Conservation (phyloP, 1,140 invertebrate species). For the Plodia interpunctella region DNA sequence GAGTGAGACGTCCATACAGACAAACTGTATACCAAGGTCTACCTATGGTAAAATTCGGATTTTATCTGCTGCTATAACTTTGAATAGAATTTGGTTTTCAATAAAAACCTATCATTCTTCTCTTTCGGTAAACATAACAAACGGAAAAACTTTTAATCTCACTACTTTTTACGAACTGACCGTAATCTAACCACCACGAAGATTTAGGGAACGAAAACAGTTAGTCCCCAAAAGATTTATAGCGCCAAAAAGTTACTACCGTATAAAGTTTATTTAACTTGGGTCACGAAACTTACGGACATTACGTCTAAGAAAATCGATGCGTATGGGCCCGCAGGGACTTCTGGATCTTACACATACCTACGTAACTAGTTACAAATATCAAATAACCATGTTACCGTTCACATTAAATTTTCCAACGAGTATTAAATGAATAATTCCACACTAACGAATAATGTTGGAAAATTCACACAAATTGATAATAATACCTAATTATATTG, state of each 20-base stretch:
- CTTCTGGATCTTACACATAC: background rate
- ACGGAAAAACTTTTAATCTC: background rate
- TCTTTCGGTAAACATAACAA: background rate
- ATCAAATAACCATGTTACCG: too few species aligned
- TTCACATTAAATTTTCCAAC: too few species aligned
- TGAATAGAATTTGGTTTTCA: background rate
- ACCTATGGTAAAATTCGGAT: too few species aligned
- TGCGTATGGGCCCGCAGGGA: background rate
- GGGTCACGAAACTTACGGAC: background rate
- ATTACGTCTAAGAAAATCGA: slow-evolving; percentile 3
- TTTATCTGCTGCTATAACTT: too few species aligned
- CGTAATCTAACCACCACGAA: background rate
- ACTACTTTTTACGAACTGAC: slow-evolving; percentile 1
- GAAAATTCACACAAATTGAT: too few species aligned
- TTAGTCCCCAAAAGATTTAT: slow-evolving; percentile 6
- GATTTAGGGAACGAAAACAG: slow-evolving; percentile 3
- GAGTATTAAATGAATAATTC: too few species aligned
- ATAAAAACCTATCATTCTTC: background rate
- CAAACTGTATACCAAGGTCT: too few species aligned
- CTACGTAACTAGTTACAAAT: too few species aligned
- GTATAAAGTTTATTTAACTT: slow-evolving; percentile 1
- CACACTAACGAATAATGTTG: too few species aligned
- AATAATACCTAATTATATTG: too few species aligned
- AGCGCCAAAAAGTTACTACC: background rate
- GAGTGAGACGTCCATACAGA: too few species aligned